These are phyloP conservation scores for Rattus norvegicus DNA, from an alignment of 2,113 vertebrate genomes.

Conservation along the genomic window DNA sequence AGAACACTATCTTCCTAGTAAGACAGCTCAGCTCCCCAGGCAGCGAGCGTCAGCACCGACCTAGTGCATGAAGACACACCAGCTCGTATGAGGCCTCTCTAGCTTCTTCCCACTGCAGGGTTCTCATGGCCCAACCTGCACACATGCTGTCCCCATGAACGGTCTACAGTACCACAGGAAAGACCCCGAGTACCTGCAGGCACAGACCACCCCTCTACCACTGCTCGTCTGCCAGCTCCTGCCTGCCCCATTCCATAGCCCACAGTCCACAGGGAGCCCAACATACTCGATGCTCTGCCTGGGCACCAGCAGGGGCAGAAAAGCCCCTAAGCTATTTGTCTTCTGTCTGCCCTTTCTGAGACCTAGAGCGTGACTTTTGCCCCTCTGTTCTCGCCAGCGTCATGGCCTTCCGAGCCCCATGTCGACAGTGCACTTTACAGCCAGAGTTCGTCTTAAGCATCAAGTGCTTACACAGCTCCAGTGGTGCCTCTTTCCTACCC, in stretches of 20 bases:
- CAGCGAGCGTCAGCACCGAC: background rate
- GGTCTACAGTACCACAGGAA: background rate
- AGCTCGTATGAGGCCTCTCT: background rate
- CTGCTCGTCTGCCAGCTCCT: background rate
- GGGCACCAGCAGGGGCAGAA: background rate
- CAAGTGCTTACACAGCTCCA: background rate
- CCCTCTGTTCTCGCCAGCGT: background rate
- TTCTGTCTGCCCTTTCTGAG: background rate
- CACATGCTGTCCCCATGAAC: no score
- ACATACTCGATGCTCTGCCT: background rate
- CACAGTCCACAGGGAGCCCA: background rate
- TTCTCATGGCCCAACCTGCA: background rate
- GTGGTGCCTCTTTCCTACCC: background rate
- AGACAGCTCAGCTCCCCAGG: no score
- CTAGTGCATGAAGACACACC: background rate
- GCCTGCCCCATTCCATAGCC: no score
- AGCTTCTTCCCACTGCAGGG: background rate
- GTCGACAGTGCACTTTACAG: background rate
- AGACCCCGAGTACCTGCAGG: background rate
- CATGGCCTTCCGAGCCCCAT: background rate
- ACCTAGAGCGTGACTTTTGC: background rate
- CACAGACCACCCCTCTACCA: background rate
- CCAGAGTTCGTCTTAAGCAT: background rate
- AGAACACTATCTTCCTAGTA: background rate
- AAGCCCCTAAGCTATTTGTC: background rate